Evolutionary conservation across 1,140 invertebrate genomes (phyloP).

Genomic region (Bathynomus jamesi): DNA sequence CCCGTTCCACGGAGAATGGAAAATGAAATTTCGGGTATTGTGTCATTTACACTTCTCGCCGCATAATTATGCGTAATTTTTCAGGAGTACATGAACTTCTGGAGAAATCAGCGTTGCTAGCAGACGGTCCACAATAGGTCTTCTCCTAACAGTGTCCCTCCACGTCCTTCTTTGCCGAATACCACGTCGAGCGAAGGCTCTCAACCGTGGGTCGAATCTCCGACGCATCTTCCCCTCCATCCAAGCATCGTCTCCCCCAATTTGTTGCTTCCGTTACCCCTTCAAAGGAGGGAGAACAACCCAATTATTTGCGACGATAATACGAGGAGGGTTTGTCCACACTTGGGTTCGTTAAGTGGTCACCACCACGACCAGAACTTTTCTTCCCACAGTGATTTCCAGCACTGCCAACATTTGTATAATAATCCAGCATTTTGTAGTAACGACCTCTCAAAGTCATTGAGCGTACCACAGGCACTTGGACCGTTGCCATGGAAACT

Average conservation of each 20-base stretch:
- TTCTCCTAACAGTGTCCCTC: background rate
- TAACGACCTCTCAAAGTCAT: background rate
- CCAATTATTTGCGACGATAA: background rate
- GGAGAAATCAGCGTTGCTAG: constrained; percentile 17
- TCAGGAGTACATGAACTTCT: constrained; percentile 19
- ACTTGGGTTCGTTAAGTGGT: too few species aligned
- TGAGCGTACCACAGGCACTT: background rate
- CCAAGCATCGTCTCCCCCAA: background rate
- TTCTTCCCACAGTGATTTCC: too few species aligned
- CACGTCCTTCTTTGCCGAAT: background rate
- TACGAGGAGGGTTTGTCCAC: too few species aligned
- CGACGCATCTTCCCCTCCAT: background rate
- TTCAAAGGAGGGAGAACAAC: background rate
- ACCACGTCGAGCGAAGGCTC: background rate
- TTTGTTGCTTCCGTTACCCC: background rate
- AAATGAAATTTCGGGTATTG: too few species aligned
- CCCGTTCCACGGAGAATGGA: too few species aligned
- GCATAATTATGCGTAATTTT: too few species aligned
- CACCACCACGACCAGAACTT: too few species aligned
- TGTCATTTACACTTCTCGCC: too few species aligned
- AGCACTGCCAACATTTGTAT: constrained; percentile 1
- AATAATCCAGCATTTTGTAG: background rate
- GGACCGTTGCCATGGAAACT: background rate
- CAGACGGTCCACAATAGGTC: constrained; percentile 8
- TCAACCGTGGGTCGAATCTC: background rate